A percentile compares a stretch with the other conserved stretches of the same genome.
Evolutionary conservation across 2,797 vertebrate species (phyloP).

Genomic region (Cyprinella venusta): DNA sequence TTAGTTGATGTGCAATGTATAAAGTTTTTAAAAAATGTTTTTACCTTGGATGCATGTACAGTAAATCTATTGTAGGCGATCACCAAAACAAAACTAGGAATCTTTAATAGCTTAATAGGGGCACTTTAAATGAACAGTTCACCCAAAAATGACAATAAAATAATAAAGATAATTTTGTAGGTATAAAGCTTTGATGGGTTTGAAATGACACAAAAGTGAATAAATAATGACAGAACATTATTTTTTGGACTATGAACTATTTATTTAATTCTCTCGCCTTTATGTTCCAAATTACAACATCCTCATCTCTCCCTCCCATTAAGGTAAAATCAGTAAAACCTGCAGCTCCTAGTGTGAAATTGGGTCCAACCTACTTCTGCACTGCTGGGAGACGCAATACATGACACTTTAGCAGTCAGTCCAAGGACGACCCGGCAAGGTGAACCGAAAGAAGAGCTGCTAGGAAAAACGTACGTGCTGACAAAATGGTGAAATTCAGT

Average conservation of each 20-base stretch:
- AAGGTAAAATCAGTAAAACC: constrained; percentile 57
- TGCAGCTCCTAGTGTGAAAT: constrained; percentile 61
- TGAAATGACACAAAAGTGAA: neutral
- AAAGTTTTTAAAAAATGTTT: neutral
- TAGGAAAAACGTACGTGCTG: constrained; percentile 49
- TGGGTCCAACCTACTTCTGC: constrained; percentile 74
- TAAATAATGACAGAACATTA: neutral
- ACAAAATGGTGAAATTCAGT: constrained; percentile 59
- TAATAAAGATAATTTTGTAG: neutral
- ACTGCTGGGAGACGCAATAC: constrained; percentile 71
- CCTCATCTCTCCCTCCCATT: constrained; percentile 43
- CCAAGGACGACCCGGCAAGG: constrained; percentile 72
- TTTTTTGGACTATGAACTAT: constrained; percentile 3
- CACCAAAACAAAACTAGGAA: neutral
- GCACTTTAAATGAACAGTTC: neutral
- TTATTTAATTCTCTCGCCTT: neutral
- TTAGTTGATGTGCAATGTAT: neutral
- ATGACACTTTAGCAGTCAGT: constrained; percentile 67
- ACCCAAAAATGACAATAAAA: neutral
- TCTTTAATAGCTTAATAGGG: neutral
- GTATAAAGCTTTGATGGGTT: neutral
- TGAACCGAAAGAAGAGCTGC: constrained; percentile 61
- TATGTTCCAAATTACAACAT: neutral
- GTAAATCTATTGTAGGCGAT: neutral
- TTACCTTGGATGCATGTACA: neutral